These are phyloP conservation scores for Eristalis tenax DNA, from an alignment of 2,888 invertebrate species.

Conservation along the genomic window DNA sequence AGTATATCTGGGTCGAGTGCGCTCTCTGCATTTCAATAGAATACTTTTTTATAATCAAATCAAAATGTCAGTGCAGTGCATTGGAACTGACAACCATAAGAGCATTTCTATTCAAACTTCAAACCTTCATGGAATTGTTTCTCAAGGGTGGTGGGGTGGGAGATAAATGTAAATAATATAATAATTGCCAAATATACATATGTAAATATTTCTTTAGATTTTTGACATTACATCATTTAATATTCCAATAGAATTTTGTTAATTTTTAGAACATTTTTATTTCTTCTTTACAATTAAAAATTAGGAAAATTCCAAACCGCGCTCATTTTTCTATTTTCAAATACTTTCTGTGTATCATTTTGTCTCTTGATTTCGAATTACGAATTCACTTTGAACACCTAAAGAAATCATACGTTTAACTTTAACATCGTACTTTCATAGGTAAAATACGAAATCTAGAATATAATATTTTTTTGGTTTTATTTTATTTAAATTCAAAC, in stretches of 20 bases:
- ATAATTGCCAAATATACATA: slow-evolving; percentile 9
- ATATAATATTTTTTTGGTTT: neutral
- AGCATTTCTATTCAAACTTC: slow-evolving; percentile 12
- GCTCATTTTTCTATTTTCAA: slow-evolving; percentile 62
- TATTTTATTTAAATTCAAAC: slow-evolving; percentile 5
- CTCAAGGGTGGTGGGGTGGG: neutral
- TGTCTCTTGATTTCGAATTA: slow-evolving; percentile 10
- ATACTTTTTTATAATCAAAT: neutral
- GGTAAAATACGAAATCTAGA: slow-evolving; percentile 25
- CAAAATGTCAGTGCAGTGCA: slow-evolving; percentile 21
- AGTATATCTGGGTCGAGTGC: neutral
- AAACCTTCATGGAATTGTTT: neutral
- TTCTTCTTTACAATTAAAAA: slow-evolving; percentile 40
- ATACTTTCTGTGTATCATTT: slow-evolving; percentile 6
- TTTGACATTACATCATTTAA: neutral
- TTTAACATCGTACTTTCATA: slow-evolving; percentile 7
- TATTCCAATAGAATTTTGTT: neutral
- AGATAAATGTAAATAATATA: neutral
- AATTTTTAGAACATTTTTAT: neutral
- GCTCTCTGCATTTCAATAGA: neutral
- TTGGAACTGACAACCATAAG: slow-evolving; percentile 41
- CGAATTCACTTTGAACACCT: slow-evolving; percentile 25
- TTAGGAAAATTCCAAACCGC: slow-evolving; percentile 73
- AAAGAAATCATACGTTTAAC: slow-evolving; percentile 39
- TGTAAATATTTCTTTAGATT: neutral